A percentile compares a stretch with the other conserved stretches of the same genome.
Evolutionary conservation across 2,888 invertebrate species (phyloP).

Genomic region (Syrista parreyssii): DNA sequence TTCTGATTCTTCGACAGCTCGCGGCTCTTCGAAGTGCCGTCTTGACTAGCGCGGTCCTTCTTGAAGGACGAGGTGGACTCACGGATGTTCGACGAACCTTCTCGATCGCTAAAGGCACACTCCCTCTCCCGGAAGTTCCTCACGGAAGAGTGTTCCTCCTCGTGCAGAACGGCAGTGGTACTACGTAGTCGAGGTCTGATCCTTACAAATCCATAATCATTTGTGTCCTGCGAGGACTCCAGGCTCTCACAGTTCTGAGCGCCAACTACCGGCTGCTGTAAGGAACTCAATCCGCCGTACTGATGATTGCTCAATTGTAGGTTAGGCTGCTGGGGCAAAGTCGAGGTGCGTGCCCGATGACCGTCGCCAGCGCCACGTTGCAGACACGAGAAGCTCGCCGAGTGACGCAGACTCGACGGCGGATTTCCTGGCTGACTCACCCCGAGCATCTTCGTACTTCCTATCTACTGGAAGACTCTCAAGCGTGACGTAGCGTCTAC

Average conservation of each 20-base stretch:
- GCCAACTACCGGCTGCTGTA: conserved; percentile 5
- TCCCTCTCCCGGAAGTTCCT: conserved; percentile 20
- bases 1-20: conserved; percentile 53
- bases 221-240: conserved; percentile 41
- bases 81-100: conserved; percentile 40
- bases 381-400: conserved; percentile 67
- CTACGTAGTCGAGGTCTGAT: conserved; percentile 57
- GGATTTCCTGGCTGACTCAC: conserved; percentile 63
- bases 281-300: conserved; percentile 42
- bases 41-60: not conserved
- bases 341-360: conserved; percentile 64
- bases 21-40: conserved; percentile 29
- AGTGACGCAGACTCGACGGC: conserved; percentile 65
- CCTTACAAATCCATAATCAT: conserved; percentile 62
- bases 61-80: conserved; percentile 3
- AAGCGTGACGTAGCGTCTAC: not conserved
- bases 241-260: not conserved
- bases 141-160: conserved; percentile 39
- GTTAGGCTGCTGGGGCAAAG: conserved; percentile 62
- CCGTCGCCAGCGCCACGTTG: conserved; percentile 57
- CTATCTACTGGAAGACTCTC: not conserved
- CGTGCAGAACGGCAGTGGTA: conserved; percentile 54
- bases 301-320: conserved; percentile 38
- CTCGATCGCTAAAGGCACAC: conserved; percentile 42
- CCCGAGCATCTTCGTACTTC: conserved; percentile 54